Evolutionary conservation across 1,140 invertebrate genomes (phyloP).

Genomic region (Acromyrmex heyeri): DNA sequence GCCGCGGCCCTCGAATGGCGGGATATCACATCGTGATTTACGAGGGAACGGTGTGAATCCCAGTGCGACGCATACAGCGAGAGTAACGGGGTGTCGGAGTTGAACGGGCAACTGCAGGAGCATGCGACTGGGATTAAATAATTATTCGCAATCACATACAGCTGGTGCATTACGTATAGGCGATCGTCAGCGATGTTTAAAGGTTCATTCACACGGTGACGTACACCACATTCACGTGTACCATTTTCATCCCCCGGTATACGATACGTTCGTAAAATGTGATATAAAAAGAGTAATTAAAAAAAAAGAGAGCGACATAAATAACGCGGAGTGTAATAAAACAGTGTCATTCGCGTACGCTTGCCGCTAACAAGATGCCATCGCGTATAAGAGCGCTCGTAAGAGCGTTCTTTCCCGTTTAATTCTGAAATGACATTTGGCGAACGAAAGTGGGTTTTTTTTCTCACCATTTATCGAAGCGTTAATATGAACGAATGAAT

Average conservation of each 20-base stretch:
- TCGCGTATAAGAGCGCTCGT: background rate
- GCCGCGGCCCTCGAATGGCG: slow-evolving; percentile 20
- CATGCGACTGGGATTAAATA: slow-evolving; percentile 78
- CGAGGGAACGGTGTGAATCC: slow-evolving; percentile 77
- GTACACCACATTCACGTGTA: background rate
- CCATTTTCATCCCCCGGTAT: background rate
- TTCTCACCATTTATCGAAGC: slow-evolving; percentile 25
- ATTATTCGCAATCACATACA: slow-evolving; percentile 81
- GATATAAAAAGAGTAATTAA: slow-evolving; percentile 15
- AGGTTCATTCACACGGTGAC: slow-evolving; percentile 44
- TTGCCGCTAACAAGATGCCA: slow-evolving; percentile 24
- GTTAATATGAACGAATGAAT: slow-evolving; percentile 28
- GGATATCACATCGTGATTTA: slow-evolving; percentile 74
- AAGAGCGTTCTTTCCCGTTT: background rate
- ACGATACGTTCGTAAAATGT: background rate
- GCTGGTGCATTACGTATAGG: slow-evolving; percentile 76
- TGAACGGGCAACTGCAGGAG: slow-evolving; percentile 8
- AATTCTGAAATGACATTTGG: slow-evolving; percentile 26
- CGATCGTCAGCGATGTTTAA: slow-evolving; percentile 66
- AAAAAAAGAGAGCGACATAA: slow-evolving; percentile 6
- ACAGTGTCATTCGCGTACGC: background rate
- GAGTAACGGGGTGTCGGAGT: slow-evolving; percentile 57
- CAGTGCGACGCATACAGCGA: slow-evolving; percentile 50
- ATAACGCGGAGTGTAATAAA: slow-evolving; percentile 38
- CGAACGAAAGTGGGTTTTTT: slow-evolving; percentile 24